Evolutionary conservation across 2,888 invertebrate genomes (phyloP).

Genomic region (Brachynemurus nebulosus): DNA sequence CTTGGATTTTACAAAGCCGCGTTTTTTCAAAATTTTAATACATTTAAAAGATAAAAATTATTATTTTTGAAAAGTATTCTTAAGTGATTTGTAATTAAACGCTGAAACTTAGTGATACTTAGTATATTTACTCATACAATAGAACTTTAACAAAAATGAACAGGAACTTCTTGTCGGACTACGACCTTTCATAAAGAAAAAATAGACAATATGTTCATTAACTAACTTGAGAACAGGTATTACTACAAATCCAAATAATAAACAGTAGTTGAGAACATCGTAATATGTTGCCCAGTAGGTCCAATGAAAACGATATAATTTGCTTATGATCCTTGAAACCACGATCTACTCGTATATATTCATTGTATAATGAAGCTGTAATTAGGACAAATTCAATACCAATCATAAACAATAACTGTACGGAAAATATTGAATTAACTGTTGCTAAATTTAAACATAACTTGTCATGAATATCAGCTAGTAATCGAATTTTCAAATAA

Average conservation of each 20-base stretch:
- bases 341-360: background rate
- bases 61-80: too few species aligned
- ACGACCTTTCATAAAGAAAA: slow-evolving; percentile 15
- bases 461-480: slow-evolving; percentile 3
- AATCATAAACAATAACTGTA: slow-evolving; percentile 3
- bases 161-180: too few species aligned
- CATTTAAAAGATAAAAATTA: too few species aligned
- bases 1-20: too few species aligned
- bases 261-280: background rate
- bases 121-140: too few species aligned
- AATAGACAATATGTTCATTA: slow-evolving; percentile 15
- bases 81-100: too few species aligned
- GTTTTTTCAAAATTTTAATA: too few species aligned
- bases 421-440: slow-evolving; percentile 1
- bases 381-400: background rate
- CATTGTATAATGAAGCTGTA: background rate
- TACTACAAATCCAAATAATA: slow-evolving; percentile 1
- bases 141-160: too few species aligned
- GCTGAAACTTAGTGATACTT: too few species aligned
- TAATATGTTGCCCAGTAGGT: background rate
- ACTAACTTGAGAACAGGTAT: slow-evolving; percentile 3
- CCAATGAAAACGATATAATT: background rate
- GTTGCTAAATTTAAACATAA: background rate
- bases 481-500: background rate
- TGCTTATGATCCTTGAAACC: background rate